Conservation (phyloP, 30 jellyfish, hydroid and myxozoan genomes). For the Turritopsis rubra region DNA sequence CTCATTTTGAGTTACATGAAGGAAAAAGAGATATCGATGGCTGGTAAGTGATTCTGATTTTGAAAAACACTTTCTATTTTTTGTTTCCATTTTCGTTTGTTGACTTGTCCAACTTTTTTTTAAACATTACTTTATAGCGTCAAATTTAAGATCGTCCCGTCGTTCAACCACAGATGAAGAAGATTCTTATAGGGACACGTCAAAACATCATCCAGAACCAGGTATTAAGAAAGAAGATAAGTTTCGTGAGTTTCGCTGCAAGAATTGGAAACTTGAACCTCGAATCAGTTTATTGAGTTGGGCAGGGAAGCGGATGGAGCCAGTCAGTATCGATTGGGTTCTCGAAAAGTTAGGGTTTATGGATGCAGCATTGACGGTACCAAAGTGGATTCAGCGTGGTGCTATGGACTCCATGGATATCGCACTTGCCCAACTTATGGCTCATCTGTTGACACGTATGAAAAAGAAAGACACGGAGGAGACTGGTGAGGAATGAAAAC, state of each 20-base stretch:
- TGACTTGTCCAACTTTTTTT: neutral
- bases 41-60: constrained; percentile 6
- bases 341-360: constrained; percentile 90
- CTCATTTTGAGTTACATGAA: constrained; percentile 83
- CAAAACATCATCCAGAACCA: constrained; percentile 4
- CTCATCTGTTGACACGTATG: constrained; percentile 63
- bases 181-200: neutral
- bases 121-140: neutral
- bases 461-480: constrained; percentile 23
- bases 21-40: constrained; percentile 71
- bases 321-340: constrained; percentile 99
- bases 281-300: constrained; percentile 84
- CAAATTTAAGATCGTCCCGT: neutral
- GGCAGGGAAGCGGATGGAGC: constrained; percentile 97
- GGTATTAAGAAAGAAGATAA: constrained; percentile 60
- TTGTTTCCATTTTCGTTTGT: neutral
- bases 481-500: constrained; percentile 3
- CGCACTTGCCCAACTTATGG: constrained; percentile 56
- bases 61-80: neutral
- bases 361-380: constrained; percentile 91
- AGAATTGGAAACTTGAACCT: constrained; percentile 95
- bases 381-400: constrained; percentile 97
- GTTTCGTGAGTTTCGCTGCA: constrained; percentile 80
- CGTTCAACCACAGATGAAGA: neutral
- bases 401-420: constrained; percentile 95